Conservation (phyloP, 2,888 invertebrate genomes). For the Dasypogon diadema region DNA sequence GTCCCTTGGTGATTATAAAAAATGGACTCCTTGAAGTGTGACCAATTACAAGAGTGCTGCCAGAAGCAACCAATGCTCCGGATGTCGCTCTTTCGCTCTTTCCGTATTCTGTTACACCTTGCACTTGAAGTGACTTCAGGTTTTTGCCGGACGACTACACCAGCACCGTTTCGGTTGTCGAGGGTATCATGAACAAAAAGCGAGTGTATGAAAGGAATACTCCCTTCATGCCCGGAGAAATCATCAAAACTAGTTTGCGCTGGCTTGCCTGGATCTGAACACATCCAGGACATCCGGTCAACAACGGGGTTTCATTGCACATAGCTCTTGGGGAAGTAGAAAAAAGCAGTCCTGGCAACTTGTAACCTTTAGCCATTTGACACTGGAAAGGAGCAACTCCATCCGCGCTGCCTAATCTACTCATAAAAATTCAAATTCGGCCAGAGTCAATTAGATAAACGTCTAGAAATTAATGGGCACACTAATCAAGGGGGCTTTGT, state of each 20-base stretch:
- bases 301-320: background rate
- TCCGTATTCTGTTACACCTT: constrained; percentile 31
- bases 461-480: background rate
- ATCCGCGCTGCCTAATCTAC: too few relatives aligned
- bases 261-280: background rate
- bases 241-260: background rate
- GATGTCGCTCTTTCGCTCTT: constrained; percentile 41
- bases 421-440: background rate
- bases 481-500: background rate
- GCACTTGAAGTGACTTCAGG: background rate
- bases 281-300: constrained; percentile 5
- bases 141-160: background rate
- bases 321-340: too few relatives aligned
- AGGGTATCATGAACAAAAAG: background rate
- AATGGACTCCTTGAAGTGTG: constrained; percentile 49
- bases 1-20: constrained; percentile 17
- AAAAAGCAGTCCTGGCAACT: too few relatives aligned
- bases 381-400: too few relatives aligned
- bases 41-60: constrained; percentile 45
- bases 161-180: background rate
- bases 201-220: background rate
- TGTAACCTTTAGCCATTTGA: too few relatives aligned
- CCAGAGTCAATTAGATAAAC: background rate
- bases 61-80: constrained; percentile 32
- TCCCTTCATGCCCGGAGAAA: background rate